Base-by-base conservation (phyloP, 2,797 vertebrate species). In the Anisognathus igniventris region DNA sequence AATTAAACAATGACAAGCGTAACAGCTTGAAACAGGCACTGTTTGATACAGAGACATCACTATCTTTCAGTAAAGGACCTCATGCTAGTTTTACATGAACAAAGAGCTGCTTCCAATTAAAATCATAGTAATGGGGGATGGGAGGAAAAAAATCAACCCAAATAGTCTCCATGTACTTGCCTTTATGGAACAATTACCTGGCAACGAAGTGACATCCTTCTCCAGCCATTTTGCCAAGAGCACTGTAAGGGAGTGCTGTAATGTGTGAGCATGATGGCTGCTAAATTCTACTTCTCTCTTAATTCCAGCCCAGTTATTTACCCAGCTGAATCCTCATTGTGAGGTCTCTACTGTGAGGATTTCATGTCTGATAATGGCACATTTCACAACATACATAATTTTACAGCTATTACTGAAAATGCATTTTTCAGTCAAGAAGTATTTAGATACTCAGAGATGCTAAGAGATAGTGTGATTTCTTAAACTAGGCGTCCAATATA, bases 61-160 rank as follows among this genome's bases (percentile, higher is more conserved):
- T 82, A 86, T 82, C 60, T 79, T 83, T 81, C 58, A 78, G 31
- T 56, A 51, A 88, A 78, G 54, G 76, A 80, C 72, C 68, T 90
- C 75, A 83, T 0, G 3, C 54, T 75, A 91, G 54, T 78, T 90
- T 89, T 90, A 92, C 39, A 72, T 8, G 37, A 95, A 93, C 91
- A 95, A 92, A 96, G 85, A 83, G 44, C 50, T 83, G n/a, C 35
- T 92, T 92, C 91, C 78, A 92, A 92, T 93, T 91, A 94, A 87
- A 93, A 72, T 62, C 65, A 91, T 58, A 86, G 87, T 58, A 80
- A 56, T 12, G 66, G 79, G 12, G 70, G 65, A 75, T 45, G 47
- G 82, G n/a, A 83, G 39, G 5, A 30, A 28, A 65, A 75, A 90
- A 57, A 19, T 19, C 57, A 82, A 25, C 50, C 6, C 53, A 76